phyloP scores from a whole-genome alignment of 1,140 invertebrate species.

The Wiebesia pumilae region DNA sequence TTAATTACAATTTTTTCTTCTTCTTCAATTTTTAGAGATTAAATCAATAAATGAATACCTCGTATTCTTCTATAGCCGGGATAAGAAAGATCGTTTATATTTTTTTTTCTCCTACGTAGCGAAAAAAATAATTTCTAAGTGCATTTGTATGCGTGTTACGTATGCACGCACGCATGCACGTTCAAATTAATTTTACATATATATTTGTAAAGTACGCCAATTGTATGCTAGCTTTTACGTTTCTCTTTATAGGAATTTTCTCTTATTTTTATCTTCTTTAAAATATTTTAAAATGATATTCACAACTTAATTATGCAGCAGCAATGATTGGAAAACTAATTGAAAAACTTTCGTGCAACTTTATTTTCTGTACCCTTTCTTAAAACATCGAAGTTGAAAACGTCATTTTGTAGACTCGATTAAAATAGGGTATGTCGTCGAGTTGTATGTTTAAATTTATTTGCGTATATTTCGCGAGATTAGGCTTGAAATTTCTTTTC shows the following conservation, averaged over 20 bases:
- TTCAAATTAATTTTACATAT: background rate
- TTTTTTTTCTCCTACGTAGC: background rate
- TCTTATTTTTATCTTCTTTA: no score
- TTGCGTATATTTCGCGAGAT: background rate
- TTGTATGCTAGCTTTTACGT: background rate
- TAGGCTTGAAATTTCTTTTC: no score
- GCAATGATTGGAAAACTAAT: background rate
- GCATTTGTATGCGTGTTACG: no score
- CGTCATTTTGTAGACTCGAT: background rate
- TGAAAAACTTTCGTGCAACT: background rate
- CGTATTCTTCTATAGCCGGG: background rate
- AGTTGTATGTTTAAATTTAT: background rate
- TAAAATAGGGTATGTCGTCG: background rate
- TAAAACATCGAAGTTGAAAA: background rate
- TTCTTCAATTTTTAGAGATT: background rate
- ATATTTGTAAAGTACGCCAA: background rate
- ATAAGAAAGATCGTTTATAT: background rate
- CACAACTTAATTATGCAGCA: background rate
- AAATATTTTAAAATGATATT: background rate
- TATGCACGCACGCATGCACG: no score
- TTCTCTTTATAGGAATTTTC: background rate
- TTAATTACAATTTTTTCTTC: no score
- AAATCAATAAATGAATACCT: background rate
- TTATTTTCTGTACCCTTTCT: background rate
- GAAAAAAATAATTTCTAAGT: background rate